phyloP scores from a whole-genome alignment of 2,797 vertebrate species.

The Geotrypetes seraphini region DNA sequence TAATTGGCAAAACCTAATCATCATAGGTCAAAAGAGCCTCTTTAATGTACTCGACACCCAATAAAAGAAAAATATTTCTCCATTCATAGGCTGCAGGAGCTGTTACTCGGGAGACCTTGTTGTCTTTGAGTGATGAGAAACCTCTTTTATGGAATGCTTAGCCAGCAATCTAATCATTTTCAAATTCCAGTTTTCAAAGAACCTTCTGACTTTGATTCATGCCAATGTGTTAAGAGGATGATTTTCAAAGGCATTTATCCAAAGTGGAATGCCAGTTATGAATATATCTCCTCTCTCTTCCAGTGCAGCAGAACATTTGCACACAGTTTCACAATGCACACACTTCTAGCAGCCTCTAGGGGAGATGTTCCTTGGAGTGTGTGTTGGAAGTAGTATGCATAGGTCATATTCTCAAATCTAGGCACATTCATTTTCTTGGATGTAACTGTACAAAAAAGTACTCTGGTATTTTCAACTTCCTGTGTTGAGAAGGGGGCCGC shows the following conservation, averaged over 20 bases:
- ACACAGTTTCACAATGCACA: too few species aligned
- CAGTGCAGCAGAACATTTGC: too few species aligned
- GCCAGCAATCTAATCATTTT: constrained; percentile 11
- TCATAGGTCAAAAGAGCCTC: not conserved
- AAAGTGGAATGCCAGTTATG: not conserved
- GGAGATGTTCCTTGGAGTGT: too few species aligned
- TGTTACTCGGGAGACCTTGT: rapidly evolving
- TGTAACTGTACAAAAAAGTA: too few species aligned
- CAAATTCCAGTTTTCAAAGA: constrained; percentile 7
- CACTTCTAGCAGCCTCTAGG: too few species aligned
- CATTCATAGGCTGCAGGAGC: not conserved
- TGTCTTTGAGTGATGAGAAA: not conserved
- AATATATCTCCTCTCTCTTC: too few species aligned
- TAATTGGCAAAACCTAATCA: not conserved
- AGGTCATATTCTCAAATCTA: too few species aligned
- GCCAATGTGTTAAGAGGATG: too few species aligned
- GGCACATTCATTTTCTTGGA: too few species aligned
- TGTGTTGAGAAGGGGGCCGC: too few species aligned
- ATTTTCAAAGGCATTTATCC: constrained; percentile 7
- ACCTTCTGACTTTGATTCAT: constrained; percentile 10
- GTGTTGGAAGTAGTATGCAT: too few species aligned
- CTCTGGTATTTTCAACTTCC: too few species aligned
- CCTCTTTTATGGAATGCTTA: not conserved
- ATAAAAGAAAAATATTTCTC: not conserved
- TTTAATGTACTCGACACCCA: not conserved